A percentile compares a stretch with the other conserved stretches of the same genome.
Conservation (phyloP, 2,113 vertebrate species). For the Catagonus wagneri region DNA sequence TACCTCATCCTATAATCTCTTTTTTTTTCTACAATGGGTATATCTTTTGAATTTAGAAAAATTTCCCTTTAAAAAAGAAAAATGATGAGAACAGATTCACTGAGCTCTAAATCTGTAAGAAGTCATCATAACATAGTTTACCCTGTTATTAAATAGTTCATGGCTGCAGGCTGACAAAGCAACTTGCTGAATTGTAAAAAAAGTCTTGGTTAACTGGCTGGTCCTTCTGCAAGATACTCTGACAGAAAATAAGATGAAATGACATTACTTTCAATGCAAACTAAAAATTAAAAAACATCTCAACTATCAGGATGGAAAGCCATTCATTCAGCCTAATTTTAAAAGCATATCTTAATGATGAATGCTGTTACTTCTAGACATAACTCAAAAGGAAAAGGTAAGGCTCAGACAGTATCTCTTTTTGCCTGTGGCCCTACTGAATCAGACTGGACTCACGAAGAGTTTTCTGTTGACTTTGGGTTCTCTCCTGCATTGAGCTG, state of each 20-base stretch:
- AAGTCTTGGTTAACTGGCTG: background rate
- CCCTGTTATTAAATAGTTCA: background rate
- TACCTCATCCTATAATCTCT: no score
- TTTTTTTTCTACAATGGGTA: no score
- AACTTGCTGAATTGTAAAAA: background rate
- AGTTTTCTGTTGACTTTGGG: background rate
- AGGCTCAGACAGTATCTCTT: background rate
- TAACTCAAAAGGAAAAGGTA: background rate
- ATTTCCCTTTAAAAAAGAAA: no score
- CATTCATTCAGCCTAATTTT: background rate
- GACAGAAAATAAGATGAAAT: background rate
- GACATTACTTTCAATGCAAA: background rate
- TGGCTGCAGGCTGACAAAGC: background rate
- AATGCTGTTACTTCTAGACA: background rate
- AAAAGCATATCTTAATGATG: background rate
- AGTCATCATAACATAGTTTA: background rate
- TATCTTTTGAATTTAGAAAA: no score
- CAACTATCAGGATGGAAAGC: background rate
- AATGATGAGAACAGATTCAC: background rate
- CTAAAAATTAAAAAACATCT: background rate
- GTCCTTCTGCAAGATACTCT: background rate
- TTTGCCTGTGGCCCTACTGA: background rate
- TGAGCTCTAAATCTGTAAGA: background rate
- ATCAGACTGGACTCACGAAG: background rate
- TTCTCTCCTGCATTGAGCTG: background rate